These are phyloP conservation scores for Telenomus remus DNA, from an alignment of 1,140 invertebrate genomes.

Conservation along the genomic window DNA sequence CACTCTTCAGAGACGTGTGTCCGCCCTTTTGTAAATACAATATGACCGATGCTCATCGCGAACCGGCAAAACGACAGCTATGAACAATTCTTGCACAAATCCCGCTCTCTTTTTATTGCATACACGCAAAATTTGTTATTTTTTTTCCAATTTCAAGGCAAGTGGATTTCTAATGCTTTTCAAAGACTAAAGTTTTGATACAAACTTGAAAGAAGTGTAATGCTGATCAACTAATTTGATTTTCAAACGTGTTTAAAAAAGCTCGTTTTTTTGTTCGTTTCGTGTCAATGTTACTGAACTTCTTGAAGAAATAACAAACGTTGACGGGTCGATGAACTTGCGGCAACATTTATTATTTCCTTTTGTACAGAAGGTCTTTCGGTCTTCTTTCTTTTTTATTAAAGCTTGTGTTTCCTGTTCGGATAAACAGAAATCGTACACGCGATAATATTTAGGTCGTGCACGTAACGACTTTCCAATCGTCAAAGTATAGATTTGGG, in stretches of 20 bases:
- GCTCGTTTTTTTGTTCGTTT: too few relatives aligned
- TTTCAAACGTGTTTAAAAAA: too few relatives aligned
- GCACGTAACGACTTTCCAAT: constrained; percentile 54
- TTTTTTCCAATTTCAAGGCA: constrained; percentile 34
- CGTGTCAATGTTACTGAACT: too few relatives aligned
- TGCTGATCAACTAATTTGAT: too few relatives aligned
- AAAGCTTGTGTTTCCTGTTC: constrained; percentile 55
- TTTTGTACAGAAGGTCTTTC: too few relatives aligned
- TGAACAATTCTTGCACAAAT: constrained; percentile 50
- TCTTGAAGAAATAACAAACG: too few relatives aligned
- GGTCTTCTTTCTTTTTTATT: constrained; percentile 53
- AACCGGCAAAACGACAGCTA: constrained; percentile 48
- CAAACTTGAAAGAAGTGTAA: too few relatives aligned
- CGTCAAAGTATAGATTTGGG: constrained; percentile 19
- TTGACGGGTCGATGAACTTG: constrained; percentile 38
- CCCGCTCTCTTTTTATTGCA: constrained; percentile 45
- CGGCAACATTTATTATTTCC: constrained; percentile 56
- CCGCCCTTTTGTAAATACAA: constrained; percentile 52
- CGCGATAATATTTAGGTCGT: constrained; percentile 47
- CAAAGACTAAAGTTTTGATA: too few relatives aligned
- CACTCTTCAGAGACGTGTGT: constrained; percentile 42
- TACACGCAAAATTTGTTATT: too few relatives aligned
- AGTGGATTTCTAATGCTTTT: constrained; percentile 11
- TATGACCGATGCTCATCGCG: constrained; percentile 51
- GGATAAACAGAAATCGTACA: constrained; percentile 58